Evolutionary conservation across 2,888 invertebrate species (phyloP), one percentile per base, ranked within the genome.

Genomic region (Rhodophaea formosa): DNA sequence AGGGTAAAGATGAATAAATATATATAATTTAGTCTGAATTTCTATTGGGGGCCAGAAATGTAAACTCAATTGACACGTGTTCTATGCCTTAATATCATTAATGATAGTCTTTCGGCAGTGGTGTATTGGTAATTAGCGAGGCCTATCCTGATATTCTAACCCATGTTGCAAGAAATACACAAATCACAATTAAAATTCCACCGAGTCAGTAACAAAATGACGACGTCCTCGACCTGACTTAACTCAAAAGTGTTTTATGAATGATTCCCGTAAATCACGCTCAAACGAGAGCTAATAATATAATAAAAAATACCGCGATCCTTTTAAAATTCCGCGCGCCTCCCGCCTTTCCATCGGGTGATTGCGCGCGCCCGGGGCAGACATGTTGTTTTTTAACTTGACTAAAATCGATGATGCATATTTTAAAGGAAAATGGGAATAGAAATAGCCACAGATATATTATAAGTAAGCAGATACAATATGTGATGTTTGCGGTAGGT

Each of bases 281-380:
- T 58, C 30, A 60, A 65, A 63, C 63, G 60, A 64, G 65, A 58
- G 52, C 57, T 61, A 65, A 73, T 68, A 66, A 72, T 68, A 68
- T 68, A 70, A 71, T 67, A 74, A 75, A n/a, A 79, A 76, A 73
- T 65, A 69, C 62, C 65, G 64, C 53, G 60, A 59, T 61, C 68
- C 68, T 67, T 73, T 86, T 83, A 82, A 83, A 79, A 86, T 86
- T 86, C 86, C 64, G 71, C 56, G 53, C 72, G 59, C 67, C 67
- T 76, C 61, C 74, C 66, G 64, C 61, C 84, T 73, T 81, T 85
- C 77, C 75, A 70, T 76, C 84, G 85, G 74, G 70, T 72, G 82
- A 82, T 80, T 84, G 83, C 78, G 71, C 72, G 63, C 73, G 77
- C 69, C 64, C 61, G 64, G 62, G 67, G 74, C 68, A 66, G 69